These are phyloP conservation scores for Notiomystis cincta DNA, from an alignment of 2,113 vertebrate species.

Conservation along the genomic window DNA sequence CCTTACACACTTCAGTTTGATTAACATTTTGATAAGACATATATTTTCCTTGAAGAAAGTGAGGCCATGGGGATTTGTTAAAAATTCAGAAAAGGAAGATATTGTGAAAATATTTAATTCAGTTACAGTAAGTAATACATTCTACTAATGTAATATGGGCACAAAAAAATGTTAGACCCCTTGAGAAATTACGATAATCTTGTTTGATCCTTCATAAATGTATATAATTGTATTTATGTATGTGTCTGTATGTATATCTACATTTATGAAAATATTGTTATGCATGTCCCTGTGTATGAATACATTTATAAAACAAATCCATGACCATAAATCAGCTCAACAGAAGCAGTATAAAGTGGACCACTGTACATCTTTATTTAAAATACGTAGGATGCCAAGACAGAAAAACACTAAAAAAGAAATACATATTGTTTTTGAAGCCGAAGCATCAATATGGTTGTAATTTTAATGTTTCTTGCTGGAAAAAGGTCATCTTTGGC, in stretches of 20 bases:
- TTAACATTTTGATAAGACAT: constrained; percentile 54
- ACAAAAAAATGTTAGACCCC: constrained; percentile 34
- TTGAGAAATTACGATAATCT: constrained; percentile 61
- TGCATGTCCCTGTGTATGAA: constrained; percentile 6
- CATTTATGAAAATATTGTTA: constrained; percentile 57
- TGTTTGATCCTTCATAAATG: constrained; percentile 22
- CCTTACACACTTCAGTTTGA: constrained; percentile 51
- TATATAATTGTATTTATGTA: constrained; percentile 38
- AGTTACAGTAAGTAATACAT: constrained; percentile 63
- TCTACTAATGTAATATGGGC: constrained; percentile 64
- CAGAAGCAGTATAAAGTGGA: neutral
- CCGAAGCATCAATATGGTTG: constrained; percentile 70
- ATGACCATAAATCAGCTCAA: constrained; percentile 61
- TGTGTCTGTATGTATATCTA: constrained; percentile 33
- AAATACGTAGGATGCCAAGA: constrained; percentile 58
- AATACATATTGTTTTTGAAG: constrained; percentile 69
- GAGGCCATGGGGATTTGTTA: constrained; percentile 45
- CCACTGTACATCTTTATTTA: constrained; percentile 59
- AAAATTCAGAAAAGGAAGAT: constrained; percentile 52
- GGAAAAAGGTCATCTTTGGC: constrained; percentile 73
- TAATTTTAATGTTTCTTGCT: constrained; percentile 73
- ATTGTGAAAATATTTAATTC: constrained; percentile 61
- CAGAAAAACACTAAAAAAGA: constrained; percentile 28
- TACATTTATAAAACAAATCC: constrained; percentile 17
- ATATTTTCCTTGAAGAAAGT: constrained; percentile 58